Evolutionary conservation across 2,888 invertebrate genomes (phyloP), one percentile per base, ranked within the genome.

Genomic region (Myathropa florea): DNA sequence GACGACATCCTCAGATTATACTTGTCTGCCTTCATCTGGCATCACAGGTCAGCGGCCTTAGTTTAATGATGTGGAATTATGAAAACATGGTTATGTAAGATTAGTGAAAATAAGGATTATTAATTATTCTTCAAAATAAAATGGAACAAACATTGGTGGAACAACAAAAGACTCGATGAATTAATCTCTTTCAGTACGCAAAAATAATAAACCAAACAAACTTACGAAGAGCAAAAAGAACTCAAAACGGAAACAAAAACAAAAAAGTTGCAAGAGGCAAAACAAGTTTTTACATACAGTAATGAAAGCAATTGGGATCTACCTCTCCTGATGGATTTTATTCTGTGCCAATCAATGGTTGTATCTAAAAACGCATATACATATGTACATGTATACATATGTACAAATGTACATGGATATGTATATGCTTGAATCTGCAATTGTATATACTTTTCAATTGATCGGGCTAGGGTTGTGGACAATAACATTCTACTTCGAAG

Each of bases 1-100:
- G 82, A 70, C 80, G 73, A 82, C 85, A 85, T 85, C 85, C 85
- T 85, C 77, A 72, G 33, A 76, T 84, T 84, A 84, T 23, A 60
- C 65, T 59, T 63, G 60, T 30, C 53, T 3, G 57, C 73, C 63
- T 57, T 65, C 65, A 30, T 36, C 10, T 75, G 23, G 24, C 26
- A 18, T 63, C 55, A 46, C 53, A 55, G 59, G 53, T 72, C 23
- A 55, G 63, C 21, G 28, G 59, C 30, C 3, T 12, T 26, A 23
- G 18, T 10, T 46, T 46, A 18, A 55, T 28, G 21, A 73, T 61
- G 77, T 28, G 39, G 30, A 24, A 33, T 18, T 46, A 18, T 46
- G 4, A 46, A 46, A 12, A 10, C 2, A 0, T 2, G 30, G 30
- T 1, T 18, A 55, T 4, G 24, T 2, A 26, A 59, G 14, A 59